Percentiles rank a stretch among this genome's conserved stretches.
Evolutionary conservation across 2,113 vertebrate genomes (phyloP).

Genomic region (Xiphorhynchus elegans): DNA sequence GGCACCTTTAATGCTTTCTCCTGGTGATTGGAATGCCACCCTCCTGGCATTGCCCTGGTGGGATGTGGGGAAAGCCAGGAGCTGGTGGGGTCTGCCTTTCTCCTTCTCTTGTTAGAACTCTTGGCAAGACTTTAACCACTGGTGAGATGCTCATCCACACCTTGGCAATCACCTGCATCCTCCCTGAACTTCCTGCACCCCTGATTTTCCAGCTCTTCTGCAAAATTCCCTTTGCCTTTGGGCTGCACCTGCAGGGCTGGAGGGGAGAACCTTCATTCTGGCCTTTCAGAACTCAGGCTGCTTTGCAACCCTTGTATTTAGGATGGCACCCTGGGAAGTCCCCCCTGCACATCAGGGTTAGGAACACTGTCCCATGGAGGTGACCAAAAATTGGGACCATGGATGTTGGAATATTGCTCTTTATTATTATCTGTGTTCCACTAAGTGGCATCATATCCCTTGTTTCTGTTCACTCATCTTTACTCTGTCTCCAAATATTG

Average conservation of each 20-base stretch:
- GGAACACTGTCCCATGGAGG: accelerated
- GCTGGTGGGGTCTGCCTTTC: not conserved
- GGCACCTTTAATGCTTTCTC: not conserved
- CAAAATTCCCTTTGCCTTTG: not conserved
- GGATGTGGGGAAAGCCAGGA: not conserved
- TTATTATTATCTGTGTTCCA: constrained; percentile 37
- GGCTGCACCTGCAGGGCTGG: not conserved
- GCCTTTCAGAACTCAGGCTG: not conserved
- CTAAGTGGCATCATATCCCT: constrained; percentile 65
- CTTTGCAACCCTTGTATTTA: not conserved
- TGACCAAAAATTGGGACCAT: not conserved
- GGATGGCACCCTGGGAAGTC: not conserved
- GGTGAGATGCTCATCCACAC: not conserved
- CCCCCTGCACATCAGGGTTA: not conserved
- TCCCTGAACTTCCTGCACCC: not conserved
- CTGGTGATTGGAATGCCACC: not conserved
- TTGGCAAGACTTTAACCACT: not conserved
- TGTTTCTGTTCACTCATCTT: constrained; percentile 36
- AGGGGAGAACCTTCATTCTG: not conserved
- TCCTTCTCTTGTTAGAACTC: accelerated
- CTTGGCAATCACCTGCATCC: not conserved
- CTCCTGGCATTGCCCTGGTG: not conserved
- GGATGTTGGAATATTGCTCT: not conserved
- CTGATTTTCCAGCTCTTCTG: not conserved
- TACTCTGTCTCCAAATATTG: not conserved